A percentile compares a stretch with the other conserved stretches of the same genome.
Conservation (phyloP, 2,888 invertebrate genomes). For the Ceraclea dissimilis region DNA sequence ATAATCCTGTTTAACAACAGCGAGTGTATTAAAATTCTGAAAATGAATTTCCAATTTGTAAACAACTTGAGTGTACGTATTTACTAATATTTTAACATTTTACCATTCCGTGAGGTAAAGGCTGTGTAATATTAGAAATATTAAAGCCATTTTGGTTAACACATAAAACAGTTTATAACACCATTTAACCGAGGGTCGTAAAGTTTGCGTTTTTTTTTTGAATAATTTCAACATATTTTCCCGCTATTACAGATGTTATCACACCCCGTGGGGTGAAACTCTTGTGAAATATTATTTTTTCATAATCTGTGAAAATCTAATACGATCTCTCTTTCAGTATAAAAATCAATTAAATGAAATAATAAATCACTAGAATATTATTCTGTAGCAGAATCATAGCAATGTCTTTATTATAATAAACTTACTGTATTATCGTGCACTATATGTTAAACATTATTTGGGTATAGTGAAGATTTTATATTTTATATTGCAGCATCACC, state of each 20-base stretch:
- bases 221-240: slow-evolving; percentile 1
- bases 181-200: slow-evolving; percentile 2
- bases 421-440: too few relatives aligned
- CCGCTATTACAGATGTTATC: slow-evolving; percentile 4
- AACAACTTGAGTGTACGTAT: not conserved
- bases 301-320: not conserved
- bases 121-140: not conserved
- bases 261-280: not conserved
- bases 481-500: too few relatives aligned
- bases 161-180: slow-evolving; percentile 7
- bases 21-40: not conserved
- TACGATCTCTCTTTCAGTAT: not conserved
- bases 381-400: too few relatives aligned
- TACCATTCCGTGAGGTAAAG: not conserved
- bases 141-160: slow-evolving; percentile 5
- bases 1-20: not conserved
- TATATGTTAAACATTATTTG: too few relatives aligned
- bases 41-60: slow-evolving; percentile 2
- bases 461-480: too few relatives aligned
- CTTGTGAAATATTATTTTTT: not conserved
- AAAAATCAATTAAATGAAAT: not conserved
- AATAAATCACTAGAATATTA: not conserved
- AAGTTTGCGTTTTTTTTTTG: not conserved
- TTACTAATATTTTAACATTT: not conserved
- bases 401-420: too few relatives aligned